Conservation (phyloP, 2,888 invertebrate species). For the Gortyna flavago region DNA sequence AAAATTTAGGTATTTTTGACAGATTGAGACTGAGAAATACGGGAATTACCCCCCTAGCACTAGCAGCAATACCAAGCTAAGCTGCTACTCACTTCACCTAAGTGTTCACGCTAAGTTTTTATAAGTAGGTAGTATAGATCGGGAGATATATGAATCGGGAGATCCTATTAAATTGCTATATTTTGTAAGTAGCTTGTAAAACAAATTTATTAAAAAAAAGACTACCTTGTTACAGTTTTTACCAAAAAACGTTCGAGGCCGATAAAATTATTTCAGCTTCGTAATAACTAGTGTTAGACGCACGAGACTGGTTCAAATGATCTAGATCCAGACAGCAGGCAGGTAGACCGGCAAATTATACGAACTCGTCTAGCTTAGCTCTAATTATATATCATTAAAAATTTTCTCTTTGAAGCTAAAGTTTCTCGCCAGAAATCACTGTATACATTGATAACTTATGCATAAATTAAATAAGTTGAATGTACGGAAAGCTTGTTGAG, state of each 20-base stretch:
- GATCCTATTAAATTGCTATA: not conserved
- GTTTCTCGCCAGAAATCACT: slow-evolving; percentile 58
- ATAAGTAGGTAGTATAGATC: not conserved
- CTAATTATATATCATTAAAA: slow-evolving; percentile 62
- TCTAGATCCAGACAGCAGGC: slow-evolving; percentile 39
- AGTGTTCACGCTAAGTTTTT: not conserved
- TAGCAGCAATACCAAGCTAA: no score
- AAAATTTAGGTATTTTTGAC: not conserved
- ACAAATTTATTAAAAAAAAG: not conserved
- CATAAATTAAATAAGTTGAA: slow-evolving; percentile 51
- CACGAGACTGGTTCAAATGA: slow-evolving; percentile 45
- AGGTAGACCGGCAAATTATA: slow-evolving; percentile 45
- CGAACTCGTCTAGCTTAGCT: slow-evolving; percentile 27
- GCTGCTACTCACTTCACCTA: not conserved
- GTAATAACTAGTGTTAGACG: slow-evolving; percentile 56
- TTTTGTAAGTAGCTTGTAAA: not conserved
- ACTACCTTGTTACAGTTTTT: slow-evolving; percentile 37
- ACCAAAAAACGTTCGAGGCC: slow-evolving; percentile 6
- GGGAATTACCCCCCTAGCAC: not conserved
- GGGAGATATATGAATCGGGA: not conserved
- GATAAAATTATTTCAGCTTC: slow-evolving; percentile 27
- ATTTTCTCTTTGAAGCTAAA: slow-evolving; percentile 64
- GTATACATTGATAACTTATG: slow-evolving; percentile 46
- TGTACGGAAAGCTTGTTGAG: slow-evolving; percentile 40
- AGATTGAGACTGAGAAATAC: not conserved